These are phyloP conservation scores for Dryococelus australis DNA, from an alignment of 2,888 invertebrate genomes.

Conservation along the genomic window DNA sequence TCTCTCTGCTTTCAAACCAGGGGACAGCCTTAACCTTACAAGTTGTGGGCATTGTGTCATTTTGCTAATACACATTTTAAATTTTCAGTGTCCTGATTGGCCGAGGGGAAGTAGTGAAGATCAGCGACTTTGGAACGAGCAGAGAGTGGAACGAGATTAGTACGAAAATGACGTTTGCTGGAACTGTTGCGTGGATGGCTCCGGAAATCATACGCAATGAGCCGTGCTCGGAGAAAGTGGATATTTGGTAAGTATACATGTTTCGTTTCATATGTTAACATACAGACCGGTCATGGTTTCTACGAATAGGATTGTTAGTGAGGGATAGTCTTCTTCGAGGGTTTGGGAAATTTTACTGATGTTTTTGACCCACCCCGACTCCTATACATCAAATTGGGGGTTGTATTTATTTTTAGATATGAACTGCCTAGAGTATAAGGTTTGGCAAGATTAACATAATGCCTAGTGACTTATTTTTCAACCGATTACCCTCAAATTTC, in stretches of 20 bases:
- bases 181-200: slow-evolving; percentile 99
- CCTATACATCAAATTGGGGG: too few relatives aligned
- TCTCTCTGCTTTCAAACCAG: too few relatives aligned
- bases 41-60: neutral
- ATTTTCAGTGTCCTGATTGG: slow-evolving; percentile 81
- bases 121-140: slow-evolving; percentile 97
- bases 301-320: too few relatives aligned
- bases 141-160: slow-evolving; percentile 94
- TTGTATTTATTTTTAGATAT: too few relatives aligned
- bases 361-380: too few relatives aligned
- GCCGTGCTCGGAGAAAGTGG: slow-evolving; percentile 96
- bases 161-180: slow-evolving; percentile 97
- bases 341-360: too few relatives aligned
- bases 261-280: neutral
- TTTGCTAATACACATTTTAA: neutral
- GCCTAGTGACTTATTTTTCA: too few relatives aligned
- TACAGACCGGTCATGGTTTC: neutral
- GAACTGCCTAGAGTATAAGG: neutral
- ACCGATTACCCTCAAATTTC: too few relatives aligned
- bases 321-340: neutral
- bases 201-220: slow-evolving; percentile 98
- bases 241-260: slow-evolving; percentile 78
- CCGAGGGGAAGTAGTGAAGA: slow-evolving; percentile 83
- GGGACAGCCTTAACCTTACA: too few relatives aligned
- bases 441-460: too few relatives aligned